phyloP scores from a whole-genome alignment of 1,140 invertebrate species.

The Philaenus spumarius region DNA sequence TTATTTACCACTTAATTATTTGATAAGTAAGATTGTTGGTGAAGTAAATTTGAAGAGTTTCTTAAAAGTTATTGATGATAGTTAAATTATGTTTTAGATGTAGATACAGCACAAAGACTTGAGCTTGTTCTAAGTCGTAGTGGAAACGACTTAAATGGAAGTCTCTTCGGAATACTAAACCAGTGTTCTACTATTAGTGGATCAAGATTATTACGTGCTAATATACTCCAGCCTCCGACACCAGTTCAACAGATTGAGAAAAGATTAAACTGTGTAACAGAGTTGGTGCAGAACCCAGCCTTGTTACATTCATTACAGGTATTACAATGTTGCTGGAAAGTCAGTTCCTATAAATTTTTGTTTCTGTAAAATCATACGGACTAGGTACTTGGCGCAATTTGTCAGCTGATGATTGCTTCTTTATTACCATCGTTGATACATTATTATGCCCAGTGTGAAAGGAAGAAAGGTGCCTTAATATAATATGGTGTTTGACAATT shows the following conservation, averaged over 20 bases:
- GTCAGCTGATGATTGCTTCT: no score
- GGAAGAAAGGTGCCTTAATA: no score
- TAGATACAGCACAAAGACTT: constrained; percentile 58
- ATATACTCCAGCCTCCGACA: constrained; percentile 74
- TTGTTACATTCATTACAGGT: constrained; percentile 49
- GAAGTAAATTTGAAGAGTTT: no score
- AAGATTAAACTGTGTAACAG: constrained; percentile 63
- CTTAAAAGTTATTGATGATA: not conserved
- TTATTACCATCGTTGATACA: no score
- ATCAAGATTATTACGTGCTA: constrained; percentile 62
- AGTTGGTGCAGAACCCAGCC: constrained; percentile 58
- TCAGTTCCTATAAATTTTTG: no score
- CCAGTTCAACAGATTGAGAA: constrained; percentile 55
- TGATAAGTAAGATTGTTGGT: no score
- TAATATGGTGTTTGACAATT: no score
- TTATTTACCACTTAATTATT: no score
- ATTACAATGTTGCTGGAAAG: no score
- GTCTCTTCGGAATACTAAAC: constrained; percentile 68
- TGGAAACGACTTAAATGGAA: constrained; percentile 39
- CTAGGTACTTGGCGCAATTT: no score
- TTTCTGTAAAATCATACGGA: no score
- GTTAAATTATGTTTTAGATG: constrained; percentile 42
- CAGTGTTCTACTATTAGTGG: constrained; percentile 73
- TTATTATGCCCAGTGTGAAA: no score
- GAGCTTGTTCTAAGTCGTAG: constrained; percentile 60